Conservation (phyloP, 2,113 vertebrate species). For the Ginglymostoma cirratum region DNA sequence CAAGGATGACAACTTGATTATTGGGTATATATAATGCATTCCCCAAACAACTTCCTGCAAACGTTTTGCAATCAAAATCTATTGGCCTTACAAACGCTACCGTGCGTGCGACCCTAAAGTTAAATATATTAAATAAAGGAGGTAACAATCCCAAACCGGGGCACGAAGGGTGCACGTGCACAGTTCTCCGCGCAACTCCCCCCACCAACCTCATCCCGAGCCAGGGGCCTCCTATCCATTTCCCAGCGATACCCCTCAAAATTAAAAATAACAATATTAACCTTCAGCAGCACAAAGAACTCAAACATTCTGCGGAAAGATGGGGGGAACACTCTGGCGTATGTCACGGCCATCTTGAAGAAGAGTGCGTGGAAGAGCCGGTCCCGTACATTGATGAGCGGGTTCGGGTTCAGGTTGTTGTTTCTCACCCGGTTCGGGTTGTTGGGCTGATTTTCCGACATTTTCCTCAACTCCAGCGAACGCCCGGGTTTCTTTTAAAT, state of each 20-base stretch:
- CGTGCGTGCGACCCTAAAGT: neutral
- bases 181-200: neutral
- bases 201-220: neutral
- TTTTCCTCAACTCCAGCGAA: constrained; percentile 44
- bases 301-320: constrained; percentile 91
- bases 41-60: neutral
- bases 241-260: neutral
- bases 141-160: neutral
- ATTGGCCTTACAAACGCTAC: neutral
- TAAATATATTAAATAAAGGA: neutral
- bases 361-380: constrained; percentile 94
- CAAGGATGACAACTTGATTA: neutral
- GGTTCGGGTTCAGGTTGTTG: constrained; percentile 90
- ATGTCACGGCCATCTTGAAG: constrained; percentile 99
- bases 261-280: constrained; percentile 48
- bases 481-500: neutral
- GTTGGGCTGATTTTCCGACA: constrained; percentile 76
- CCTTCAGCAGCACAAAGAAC: constrained; percentile 93
- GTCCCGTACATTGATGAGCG: constrained; percentile 90
- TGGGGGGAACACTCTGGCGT: constrained; percentile 88
- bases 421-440: constrained; percentile 70
- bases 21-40: neutral
- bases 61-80: neutral
- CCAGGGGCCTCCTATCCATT: neutral
- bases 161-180: neutral